Percentiles rank a stretch among this genome's conserved stretches.
Conservation (phyloP, 2,888 invertebrate genomes). For the Drosophila fungiperda region DNA sequence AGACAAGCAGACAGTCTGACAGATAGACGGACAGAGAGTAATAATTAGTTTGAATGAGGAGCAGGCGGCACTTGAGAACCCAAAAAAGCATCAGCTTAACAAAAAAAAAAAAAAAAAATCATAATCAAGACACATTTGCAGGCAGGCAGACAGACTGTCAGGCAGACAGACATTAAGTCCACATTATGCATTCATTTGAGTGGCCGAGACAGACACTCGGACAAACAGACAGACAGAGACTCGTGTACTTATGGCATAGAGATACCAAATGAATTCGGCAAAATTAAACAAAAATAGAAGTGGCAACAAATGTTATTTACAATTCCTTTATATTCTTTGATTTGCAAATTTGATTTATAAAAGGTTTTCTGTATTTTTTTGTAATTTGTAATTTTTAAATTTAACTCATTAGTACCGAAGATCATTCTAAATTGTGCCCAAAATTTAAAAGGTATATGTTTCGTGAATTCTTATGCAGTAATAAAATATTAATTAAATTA, state of each 20-base stretch:
- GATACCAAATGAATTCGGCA: constrained; percentile 38
- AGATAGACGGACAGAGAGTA: constrained; percentile 30
- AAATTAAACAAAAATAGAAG: constrained; percentile 19
- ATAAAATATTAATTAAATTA: constrained; percentile 2
- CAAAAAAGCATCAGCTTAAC: constrained; percentile 27
- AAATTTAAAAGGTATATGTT: neutral
- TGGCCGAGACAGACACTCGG: constrained; percentile 26
- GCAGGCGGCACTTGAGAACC: constrained; percentile 55
- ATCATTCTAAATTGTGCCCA: neutral
- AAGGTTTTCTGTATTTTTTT: neutral
- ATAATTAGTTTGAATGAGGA: constrained; percentile 69
- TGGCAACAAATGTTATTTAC: neutral
- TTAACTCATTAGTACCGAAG: neutral
- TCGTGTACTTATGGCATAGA: constrained; percentile 13
- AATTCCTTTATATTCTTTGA: neutral
- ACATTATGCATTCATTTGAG: constrained; percentile 72
- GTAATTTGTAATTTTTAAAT: neutral
- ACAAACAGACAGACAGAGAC: constrained; percentile 16
- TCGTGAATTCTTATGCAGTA: neutral
- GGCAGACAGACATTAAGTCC: constrained; percentile 56
- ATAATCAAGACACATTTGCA: constrained; percentile 50
- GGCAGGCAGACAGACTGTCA: constrained; percentile 21
- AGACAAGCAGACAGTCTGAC: constrained; percentile 30
- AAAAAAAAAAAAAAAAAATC: constrained; percentile 22
- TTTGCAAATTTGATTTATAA: neutral